Evolutionary conservation across 2,113 vertebrate genomes (phyloP), one percentile per base, ranked within the genome.

Genomic region (Oreotrochilus melanogaster): DNA sequence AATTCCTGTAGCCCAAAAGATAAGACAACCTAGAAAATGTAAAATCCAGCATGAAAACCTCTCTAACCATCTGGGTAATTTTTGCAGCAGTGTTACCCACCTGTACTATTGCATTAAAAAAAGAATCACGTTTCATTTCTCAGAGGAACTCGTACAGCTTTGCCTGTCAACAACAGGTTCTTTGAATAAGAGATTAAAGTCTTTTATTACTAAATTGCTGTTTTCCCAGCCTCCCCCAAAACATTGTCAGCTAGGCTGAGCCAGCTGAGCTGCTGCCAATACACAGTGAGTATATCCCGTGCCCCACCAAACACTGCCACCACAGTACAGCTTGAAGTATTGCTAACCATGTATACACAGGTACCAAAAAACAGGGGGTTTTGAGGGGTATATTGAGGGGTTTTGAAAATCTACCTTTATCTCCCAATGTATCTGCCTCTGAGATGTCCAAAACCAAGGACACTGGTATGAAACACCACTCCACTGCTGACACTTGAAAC

Each of bases 11-110:
- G 53, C 74, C 58, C 51, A 72, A 86, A 65, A 60, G 67, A 84
- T 86, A 79, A 80, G 51, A 76, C 43, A 16, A 30, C 71, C 83
- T 24, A 80, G 75, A 83, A 89, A 83, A 80, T 10, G 17, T 73
- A 78, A 96, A 88, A 90, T 90, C 50, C 79, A 83, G n/a, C 83
- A 73, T 57, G 50, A 90, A 92, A 86, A 83, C n/a, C 62, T 53
- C 65, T 66, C 61, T 66, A 69, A 84, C 61, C 70, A 31, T 74
- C 85, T 51, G 78, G 37, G 54, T 42, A 79, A 88, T 86, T 83
- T 85, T 69, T 88, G 66, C 75, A 92, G 94, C 37, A 92, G 64
- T 48, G 48, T 92, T 75, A 69, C 30, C 47, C 67, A 31, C 14
- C 45, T 18, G 18, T 45, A 69, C 39, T 42, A 28, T 45, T 61